Evolutionary conservation across 2,888 invertebrate genomes (phyloP), one percentile per base, ranked within the genome.

Genomic region (Acrobasis suavella): DNA sequence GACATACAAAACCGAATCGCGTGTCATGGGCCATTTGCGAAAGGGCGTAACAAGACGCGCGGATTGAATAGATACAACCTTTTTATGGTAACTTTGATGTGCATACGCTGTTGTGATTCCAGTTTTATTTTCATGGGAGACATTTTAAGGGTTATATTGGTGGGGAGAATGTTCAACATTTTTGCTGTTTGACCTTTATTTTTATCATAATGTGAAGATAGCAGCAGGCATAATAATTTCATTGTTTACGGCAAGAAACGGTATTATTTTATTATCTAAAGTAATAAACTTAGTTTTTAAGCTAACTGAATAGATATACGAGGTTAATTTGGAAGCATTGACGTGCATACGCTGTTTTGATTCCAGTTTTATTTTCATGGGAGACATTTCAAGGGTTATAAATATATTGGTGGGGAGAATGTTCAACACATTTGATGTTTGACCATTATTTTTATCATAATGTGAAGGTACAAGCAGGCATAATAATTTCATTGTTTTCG

Each of bases 1-100:
- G 55, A 56, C 56, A 56, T 56, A 56, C 55, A 37, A 62, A 39
- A 60, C 16, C 49, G 49, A 54, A 56, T 62, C 55, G 62, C 49
- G 62, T 55, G 49, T 16, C 49, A 37, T 56, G 15, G 55, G 16
- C 49, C 55, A 62, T 62, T 62, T 62, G 62, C 17, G 52, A 58
- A 59, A 65, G 60, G 50, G 49, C 52, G 56, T 64, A 12, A 58
- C 65, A 61, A 55, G 64, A 65, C 61, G 61, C 50, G 51, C 63
- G 60, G 60, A 66, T 68, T 67, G 66, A 67, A 68, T 64, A 63
- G 62, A 68, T 63, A 68, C 66, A 64, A 39, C 60, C 68, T 63
- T 66, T 71, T 71, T 71, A 68, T 60, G 64, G 63, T 55, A 60
- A 38, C 62, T 46, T 46, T 46, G 46, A 46, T 46, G 46, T 46